Percentiles rank a stretch among this genome's conserved stretches.
These are phyloP conservation scores for Ostrea denselamellosa DNA, from an alignment of 1,140 invertebrate genomes.

Conservation along the genomic window DNA sequence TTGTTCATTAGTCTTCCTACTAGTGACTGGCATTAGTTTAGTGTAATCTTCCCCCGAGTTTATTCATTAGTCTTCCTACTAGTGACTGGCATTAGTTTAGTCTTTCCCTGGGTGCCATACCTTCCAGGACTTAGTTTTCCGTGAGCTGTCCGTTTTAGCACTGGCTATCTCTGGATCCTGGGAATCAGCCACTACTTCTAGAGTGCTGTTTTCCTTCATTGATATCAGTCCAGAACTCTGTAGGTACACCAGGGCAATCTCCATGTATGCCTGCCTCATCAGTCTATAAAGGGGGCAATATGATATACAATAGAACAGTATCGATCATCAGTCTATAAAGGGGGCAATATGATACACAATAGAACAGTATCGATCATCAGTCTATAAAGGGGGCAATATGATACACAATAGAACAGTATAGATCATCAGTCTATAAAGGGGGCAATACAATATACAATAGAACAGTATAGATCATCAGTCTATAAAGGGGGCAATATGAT, in stretches of 20 bases:
- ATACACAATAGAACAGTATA: not conserved
- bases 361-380: constrained; percentile 75
- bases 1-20: not conserved
- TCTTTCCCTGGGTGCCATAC: constrained; percentile 40
- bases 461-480: constrained; percentile 55
- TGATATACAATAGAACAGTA: not conserved
- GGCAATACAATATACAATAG: constrained; percentile 65
- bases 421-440: constrained; percentile 39
- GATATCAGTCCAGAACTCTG: constrained; percentile 66
- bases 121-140: constrained; percentile 53
- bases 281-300: constrained; percentile 61
- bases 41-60: no score
- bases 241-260: constrained; percentile 75
- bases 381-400: constrained; percentile 53
- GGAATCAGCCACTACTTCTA: constrained; percentile 50
- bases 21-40: not conserved
- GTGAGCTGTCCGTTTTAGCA: constrained; percentile 46
- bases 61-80: not conserved
- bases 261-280: constrained; percentile 76
- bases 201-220: constrained; percentile 59
- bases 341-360: constrained; percentile 70
- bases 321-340: constrained; percentile 1
- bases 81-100: not conserved
- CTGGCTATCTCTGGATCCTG: constrained; percentile 35
- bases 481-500: constrained; percentile 54